Evolutionary conservation across 2,113 vertebrate species (phyloP), one percentile per base, ranked within the genome.

Genomic region (Callorhinus ursinus): DNA sequence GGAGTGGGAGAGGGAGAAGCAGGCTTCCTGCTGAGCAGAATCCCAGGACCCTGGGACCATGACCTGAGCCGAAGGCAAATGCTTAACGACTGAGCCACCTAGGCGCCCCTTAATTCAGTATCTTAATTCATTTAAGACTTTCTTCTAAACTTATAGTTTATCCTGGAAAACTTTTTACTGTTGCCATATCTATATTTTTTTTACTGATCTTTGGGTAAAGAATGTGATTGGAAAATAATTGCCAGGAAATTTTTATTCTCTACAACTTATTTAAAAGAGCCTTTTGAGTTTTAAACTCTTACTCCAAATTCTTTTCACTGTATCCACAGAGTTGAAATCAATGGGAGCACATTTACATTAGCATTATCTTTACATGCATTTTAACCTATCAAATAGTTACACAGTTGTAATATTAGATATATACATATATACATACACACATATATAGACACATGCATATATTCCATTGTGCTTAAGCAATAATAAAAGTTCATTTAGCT

Each of bases 231-330:
- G 74, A 72, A 95, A 94, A 36, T 90, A 83, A 91, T 90, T 71
- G 9, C 46, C 39, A 22, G 39, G 49, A 77, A 94, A 77, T 77
- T 61, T 86, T 57, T 39, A 22, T 33, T 79, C 21, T 80, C 12
- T 74, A 63, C 15, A 69, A 24, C 15, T 83, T 76, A 74, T 89
- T 95, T 46, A 65, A 93, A 97, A 94, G 33, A 89, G 22, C 15
- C 77, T 81, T 14, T 71, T 95, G 61, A 79, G 19, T 90, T 95
- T 93, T 92, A 92, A 95, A 89, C 11, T 82, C 63, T 93, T 67
- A 93, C 5, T 79, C 87, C 36, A 90, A 51, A 93, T 93, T 95
- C 15, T 87, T 81, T 80, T 83, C 49, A 92, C 0, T 81, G 14
- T 88, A 6, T 82, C 42, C 72, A 49, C 14, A 83, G 72, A 85